These are phyloP conservation scores for Dione vanillae DNA, from an alignment of 2,888 invertebrate species.

Conservation along the genomic window DNA sequence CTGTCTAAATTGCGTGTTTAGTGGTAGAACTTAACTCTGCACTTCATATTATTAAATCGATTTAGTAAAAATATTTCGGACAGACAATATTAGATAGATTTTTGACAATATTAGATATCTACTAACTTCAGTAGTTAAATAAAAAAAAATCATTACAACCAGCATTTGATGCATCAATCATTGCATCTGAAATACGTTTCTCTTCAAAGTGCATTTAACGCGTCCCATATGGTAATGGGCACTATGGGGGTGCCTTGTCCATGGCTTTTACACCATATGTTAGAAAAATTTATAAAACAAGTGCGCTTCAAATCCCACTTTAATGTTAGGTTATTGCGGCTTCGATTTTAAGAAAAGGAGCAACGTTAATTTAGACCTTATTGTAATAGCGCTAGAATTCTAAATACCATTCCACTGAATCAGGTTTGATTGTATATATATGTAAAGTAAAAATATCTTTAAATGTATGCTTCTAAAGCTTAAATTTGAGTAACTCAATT, in stretches of 20 bases:
- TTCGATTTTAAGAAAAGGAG: constrained; percentile 50
- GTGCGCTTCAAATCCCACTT: constrained; percentile 75
- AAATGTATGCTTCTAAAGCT: constrained; percentile 37
- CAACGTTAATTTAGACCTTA: constrained; percentile 49
- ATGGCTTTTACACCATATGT: constrained; percentile 82
- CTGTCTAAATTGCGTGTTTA: no score
- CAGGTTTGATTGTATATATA: constrained; percentile 26
- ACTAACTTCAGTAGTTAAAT: no score
- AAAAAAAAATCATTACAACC: background rate
- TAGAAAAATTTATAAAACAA: constrained; percentile 80
- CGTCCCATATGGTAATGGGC: constrained; percentile 79
- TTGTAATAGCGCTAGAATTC: constrained; percentile 45
- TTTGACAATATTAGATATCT: no score
- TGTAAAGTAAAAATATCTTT: constrained; percentile 50
- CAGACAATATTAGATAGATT: no score
- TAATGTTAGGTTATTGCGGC: constrained; percentile 67
- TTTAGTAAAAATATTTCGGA: no score
- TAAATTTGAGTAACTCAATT: constrained; percentile 46
- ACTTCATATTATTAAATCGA: no score
- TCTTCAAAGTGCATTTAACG: constrained; percentile 81
- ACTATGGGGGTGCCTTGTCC: constrained; percentile 79
- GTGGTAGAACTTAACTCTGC: no score
- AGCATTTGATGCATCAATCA: constrained; percentile 36
- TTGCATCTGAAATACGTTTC: constrained; percentile 63
- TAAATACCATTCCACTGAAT: constrained; percentile 28